phyloP scores from a whole-genome alignment of 1,140 invertebrate species.

The Rhyacophila brunnea region DNA sequence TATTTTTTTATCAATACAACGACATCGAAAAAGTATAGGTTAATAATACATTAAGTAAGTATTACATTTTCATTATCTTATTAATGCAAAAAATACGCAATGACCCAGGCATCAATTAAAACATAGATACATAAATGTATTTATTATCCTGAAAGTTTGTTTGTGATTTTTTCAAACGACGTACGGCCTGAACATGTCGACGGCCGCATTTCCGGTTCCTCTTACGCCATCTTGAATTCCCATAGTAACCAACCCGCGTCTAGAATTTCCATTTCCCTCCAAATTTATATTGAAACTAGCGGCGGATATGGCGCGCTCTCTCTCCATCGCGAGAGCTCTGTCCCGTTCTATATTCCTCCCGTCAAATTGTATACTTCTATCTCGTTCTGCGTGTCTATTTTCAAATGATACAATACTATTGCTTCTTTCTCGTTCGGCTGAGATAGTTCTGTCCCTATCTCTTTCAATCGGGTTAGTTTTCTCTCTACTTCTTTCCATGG shows the following conservation, averaged over 20 bases:
- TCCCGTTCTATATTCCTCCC: constrained; percentile 9
- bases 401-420: constrained; percentile 7
- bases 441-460: constrained; percentile 15
- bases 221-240: constrained; percentile 47
- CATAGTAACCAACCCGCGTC: constrained; percentile 48
- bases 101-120: too few species aligned
- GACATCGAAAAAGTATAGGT: too few species aligned
- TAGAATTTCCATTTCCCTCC: constrained; percentile 47
- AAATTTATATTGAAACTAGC: constrained; percentile 47
- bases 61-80: too few species aligned
- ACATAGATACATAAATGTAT: too few species aligned
- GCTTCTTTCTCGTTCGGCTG: constrained; percentile 9
- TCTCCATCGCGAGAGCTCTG: constrained; percentile 7
- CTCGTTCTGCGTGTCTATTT: constrained; percentile 7
- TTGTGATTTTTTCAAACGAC: constrained; percentile 56
- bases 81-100: too few species aligned
- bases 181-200: constrained; percentile 55
- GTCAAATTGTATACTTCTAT: too few species aligned
- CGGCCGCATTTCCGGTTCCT: constrained; percentile 32
- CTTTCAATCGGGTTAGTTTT: background rate
- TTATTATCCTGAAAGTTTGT: too few species aligned
- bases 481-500: constrained; percentile 30
- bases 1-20: too few species aligned
- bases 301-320: constrained; percentile 43
- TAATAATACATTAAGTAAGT: too few species aligned